Base-by-base conservation (phyloP, 1,140 invertebrate species). In the Drosophila mojavensis region DNA sequence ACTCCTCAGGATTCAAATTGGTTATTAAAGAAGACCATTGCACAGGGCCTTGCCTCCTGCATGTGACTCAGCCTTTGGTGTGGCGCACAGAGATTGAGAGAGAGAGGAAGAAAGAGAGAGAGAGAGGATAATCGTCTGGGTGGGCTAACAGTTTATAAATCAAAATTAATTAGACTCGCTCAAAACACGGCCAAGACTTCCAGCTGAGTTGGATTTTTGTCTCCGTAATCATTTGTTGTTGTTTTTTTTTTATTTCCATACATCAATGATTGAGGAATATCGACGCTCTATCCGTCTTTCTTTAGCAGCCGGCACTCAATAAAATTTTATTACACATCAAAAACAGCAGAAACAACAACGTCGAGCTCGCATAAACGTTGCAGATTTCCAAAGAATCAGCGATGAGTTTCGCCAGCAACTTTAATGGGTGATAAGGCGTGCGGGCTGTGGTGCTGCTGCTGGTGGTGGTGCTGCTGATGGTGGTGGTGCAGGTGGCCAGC, bases 101-200 rank as follows among this genome's bases (percentile, higher is more conserved):
- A 13, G 17, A 17, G 20, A 24, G 20, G 1, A 1, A 24, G 20
- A 24, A 0, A 24, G 20, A 24, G 0, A 24, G 20, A 24, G 20
- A 24, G 20, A 10, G 56, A 13, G 20, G 10, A 4, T 13, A 9
- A 20, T 15, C 26, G 26, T 51, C 66, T 71, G 78, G 82, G 81
- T 85, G 78, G 82, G 51, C 63, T 43, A 28, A 55, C 58, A 56
- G 65, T 74, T 76, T 64, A 62, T 85, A 81, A 72, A 88, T 86
- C 65, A 71, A 86, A 82, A 82, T 86, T 88, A 88, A 86, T 86
- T 86, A 81, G 60, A 48, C 54, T 10, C 77, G 61, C 50, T 81
- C 76, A 71, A 65, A 83, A 64, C 58, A 62, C 36, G 79, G 59
- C 39, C 26, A 11, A 36, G 41, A 56, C 48, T 43, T 85, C 82